Evolutionary conservation across 2,888 invertebrate species (phyloP).

Genomic region (Eupithecia tripunctaria): DNA sequence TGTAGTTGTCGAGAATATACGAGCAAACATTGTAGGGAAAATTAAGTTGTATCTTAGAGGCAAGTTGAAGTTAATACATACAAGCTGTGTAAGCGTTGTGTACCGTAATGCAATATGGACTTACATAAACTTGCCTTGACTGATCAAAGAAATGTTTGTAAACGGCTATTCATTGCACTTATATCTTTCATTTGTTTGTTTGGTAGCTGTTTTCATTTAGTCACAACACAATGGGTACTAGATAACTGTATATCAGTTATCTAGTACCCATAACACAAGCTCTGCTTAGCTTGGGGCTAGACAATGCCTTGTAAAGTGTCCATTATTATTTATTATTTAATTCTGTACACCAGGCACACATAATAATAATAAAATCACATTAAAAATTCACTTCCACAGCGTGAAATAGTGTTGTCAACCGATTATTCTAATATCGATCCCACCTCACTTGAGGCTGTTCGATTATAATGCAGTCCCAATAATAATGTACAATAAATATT

Average conservation of each 20-base stretch:
- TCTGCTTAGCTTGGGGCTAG: too few species aligned
- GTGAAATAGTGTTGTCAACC: slow-evolving; percentile 28
- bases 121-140: slow-evolving; percentile 16
- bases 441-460: slow-evolving; percentile 23
- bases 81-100: slow-evolving; percentile 15
- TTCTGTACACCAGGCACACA: slow-evolving; percentile 4
- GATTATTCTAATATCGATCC: slow-evolving; percentile 39
- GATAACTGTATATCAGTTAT: too few species aligned
- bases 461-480: slow-evolving; percentile 41
- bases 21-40: slow-evolving; percentile 27
- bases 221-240: not conserved
- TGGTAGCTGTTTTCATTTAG: not conserved
- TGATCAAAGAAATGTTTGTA: not conserved
- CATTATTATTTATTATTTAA: too few species aligned
- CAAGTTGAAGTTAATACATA: slow-evolving; percentile 18
- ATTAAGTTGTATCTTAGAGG: slow-evolving; percentile 34
- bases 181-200: not conserved
- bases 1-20: slow-evolving; percentile 34
- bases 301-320: too few species aligned
- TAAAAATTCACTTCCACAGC: slow-evolving; percentile 15
- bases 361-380: slow-evolving; percentile 14
- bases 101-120: slow-evolving; percentile 29
- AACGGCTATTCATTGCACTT: not conserved
- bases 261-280: too few species aligned
- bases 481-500: slow-evolving; percentile 44